Conservation (phyloP, 53 echinoderm and acorn worm genomes). For the Paracentrotus lividus region DNA sequence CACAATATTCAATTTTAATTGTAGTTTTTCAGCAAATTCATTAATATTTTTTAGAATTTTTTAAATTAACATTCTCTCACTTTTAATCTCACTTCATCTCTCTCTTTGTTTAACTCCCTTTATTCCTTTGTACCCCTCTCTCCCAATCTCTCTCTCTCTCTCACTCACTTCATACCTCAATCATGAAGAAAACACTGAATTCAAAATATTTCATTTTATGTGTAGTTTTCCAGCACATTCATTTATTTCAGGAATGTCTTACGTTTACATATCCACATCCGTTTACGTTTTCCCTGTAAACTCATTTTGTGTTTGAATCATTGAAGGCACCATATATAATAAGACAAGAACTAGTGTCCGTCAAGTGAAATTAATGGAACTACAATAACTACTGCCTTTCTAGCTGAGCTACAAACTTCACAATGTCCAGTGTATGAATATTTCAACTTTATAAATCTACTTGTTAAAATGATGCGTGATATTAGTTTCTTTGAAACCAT, state of each 20-base stretch:
- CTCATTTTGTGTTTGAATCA: conserved; percentile 49
- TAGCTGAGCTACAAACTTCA: conserved; percentile 23
- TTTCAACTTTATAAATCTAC: not conserved
- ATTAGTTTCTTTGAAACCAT: not conserved
- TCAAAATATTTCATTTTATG: conserved; percentile 24
- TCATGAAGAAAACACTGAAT: not conserved
- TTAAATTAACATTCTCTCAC: no score
- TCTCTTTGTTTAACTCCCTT: not conserved
- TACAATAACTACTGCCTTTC: conserved; percentile 19
- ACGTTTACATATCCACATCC: conserved; percentile 48
- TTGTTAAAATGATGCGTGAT: not conserved
- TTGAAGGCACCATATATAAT: conserved; percentile 69
- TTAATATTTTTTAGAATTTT: no score
- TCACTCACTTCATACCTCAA: not conserved
- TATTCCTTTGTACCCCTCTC: not conserved
- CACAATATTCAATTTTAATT: no score
- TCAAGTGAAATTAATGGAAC: conserved; percentile 23
- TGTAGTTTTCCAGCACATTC: conserved; percentile 70
- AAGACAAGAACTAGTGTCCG: conserved; percentile 40
- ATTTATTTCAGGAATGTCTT: conserved; percentile 72
- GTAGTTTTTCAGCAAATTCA: no score
- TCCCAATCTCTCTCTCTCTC: not conserved
- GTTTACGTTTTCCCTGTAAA: conserved; percentile 52
- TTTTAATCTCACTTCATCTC: not conserved
- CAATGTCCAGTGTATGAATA: not conserved